Evolutionary conservation across 1,140 invertebrate species (phyloP), one percentile per base, ranked within the genome.

Genomic region (Charaxes varanes): DNA sequence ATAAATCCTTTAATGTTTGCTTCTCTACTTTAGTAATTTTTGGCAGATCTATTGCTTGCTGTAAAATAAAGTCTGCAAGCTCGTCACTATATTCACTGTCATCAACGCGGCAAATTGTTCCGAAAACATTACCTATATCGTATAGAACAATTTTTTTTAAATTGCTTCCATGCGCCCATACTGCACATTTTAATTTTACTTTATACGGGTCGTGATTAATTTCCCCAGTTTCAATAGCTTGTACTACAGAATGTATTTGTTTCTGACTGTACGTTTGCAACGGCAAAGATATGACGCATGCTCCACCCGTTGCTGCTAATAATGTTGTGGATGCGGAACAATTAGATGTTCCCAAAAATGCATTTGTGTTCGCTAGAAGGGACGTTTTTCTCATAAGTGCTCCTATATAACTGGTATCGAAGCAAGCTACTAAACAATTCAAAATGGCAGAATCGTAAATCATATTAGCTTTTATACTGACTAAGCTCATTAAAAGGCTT

Each of bases 131-230:
- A 7, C 64, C 65, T 6, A 80, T 37, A 17, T 83, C 77, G 30
- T 51, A 54, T 3, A 80, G 16, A 2, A 40, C 33, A 16, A 61
- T 70, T 41, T 73, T 80, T 36, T 80, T 83, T 3, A 68, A 66
- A 43, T 80, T 64, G 40, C 53, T 69, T 4, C 68, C 65, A 32
- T 76, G 70, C 0, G 68, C 68, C 79, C 79, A 83, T 10, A 83
- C 52, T 3, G 74, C 72, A 31, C 62, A 62, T 21, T 56, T 43
- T 5, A 80, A 24, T 41, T 59, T 61, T 2, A 41, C 34, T 37
- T 53, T 62, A 24, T 53, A 23, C n/a, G 21, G 50, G 1, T 57
- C 62, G 7, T 46, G 46, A 11, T 26, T 33, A 14, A 80, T 56
- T 32, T 61, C 55, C 7, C 56, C 57, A 14, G 46, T 68, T 64